Base-by-base conservation (phyloP, 2,888 invertebrate genomes). In the Gryllus longicercus region DNA sequence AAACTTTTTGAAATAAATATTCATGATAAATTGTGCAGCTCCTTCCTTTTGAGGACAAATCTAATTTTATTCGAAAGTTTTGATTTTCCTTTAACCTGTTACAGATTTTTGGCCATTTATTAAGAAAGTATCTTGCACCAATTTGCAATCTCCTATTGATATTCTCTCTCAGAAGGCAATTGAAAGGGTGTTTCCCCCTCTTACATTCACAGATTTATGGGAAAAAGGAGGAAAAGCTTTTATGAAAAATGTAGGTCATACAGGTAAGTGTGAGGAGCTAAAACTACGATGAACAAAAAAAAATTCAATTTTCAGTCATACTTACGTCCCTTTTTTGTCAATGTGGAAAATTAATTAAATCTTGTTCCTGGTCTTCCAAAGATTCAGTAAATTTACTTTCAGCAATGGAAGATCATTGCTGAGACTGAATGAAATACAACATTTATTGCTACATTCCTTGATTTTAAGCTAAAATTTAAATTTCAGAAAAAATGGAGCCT, bases 171-270 rank as follows among this genome's bases (percentile, higher is more conserved):
- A 63, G 63, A 63, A 63, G 63, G 38, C 38, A 38, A 8, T 8
- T 38, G 38, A 63, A 63, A 63, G 8, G 16, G 16, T 18, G 16
- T 63, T 63, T 63, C 16, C 63, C n/a, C 63, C 63, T 11, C n/a
- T 63, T 18, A 63, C n/a, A 63, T 63, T 63, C n/a, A 63, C 63
- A 14, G n/a, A 63, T 63, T n/a, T 63, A 4, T 63, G 14, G 14
- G n/a, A 10, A 11, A 14, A 14, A 63, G n/a, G n/a, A 63, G 63
- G 63, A 18, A 4, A 63, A 63, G 63, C 63, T 18, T 63, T 5
- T 63, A 63, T 63, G 63, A 63, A 63, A 63, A 63, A 63, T 63
- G n/a, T n/a, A 63, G 63, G 63, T 63, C 63, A 63, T n/a, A 63
- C 14, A 18, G 63, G 63, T 63, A n/a, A 63, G 63, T 63, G 14